Base-by-base conservation (phyloP, 2,888 invertebrate genomes). In the Sphaeridia pumilis region DNA sequence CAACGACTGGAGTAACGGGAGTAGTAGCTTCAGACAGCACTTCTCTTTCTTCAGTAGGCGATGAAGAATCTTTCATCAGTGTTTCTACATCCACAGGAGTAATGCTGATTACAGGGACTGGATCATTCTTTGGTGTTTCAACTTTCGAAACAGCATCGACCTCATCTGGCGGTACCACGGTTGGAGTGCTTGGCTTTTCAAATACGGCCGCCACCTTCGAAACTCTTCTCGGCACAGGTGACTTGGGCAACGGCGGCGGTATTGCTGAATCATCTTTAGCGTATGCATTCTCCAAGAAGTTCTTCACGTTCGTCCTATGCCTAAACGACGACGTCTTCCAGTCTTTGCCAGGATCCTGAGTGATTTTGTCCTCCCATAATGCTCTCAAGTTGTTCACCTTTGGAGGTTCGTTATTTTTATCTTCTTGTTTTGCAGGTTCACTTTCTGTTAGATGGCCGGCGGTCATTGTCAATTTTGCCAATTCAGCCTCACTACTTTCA, bases 41-140 rank as follows among this genome's bases (percentile, higher is more conserved):
- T 36, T 7, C 36, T 17, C 36, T 36, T 36, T 36, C 36, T 36
- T 36, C 36, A n/a, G n/a, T n/a, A n/a, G n/a, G n/a, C n/a, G n/a
- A n/a, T n/a, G n/a, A n/a, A n/a, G n/a, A n/a, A n/a, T n/a, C n/a
- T n/a, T n/a, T n/a, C n/a, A n/a, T n/a, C n/a, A n/a, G n/a, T n/a
- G n/a, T n/a, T n/a, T n/a, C n/a, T n/a, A n/a, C n/a, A n/a, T n/a
- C n/a, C n/a, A n/a, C n/a, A n/a, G n/a, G 31, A 31, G 14, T 31
- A 10, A 10, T 31, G 7, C 14, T 14, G 31, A 31, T 31, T 31
- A 10, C 31, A 31, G 31, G 31, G 31, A 14, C 31, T 7, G 31
- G 31, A 31, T 7, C 31, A 14, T 14, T 31, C 31, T 7, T 31
- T 7, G 31, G 31, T 31, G 31, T 14, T 31, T n/a, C n/a, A n/a